Evolutionary conservation across 2,797 vertebrate genomes (phyloP).

Genomic region (Danio jaintianensis): DNA sequence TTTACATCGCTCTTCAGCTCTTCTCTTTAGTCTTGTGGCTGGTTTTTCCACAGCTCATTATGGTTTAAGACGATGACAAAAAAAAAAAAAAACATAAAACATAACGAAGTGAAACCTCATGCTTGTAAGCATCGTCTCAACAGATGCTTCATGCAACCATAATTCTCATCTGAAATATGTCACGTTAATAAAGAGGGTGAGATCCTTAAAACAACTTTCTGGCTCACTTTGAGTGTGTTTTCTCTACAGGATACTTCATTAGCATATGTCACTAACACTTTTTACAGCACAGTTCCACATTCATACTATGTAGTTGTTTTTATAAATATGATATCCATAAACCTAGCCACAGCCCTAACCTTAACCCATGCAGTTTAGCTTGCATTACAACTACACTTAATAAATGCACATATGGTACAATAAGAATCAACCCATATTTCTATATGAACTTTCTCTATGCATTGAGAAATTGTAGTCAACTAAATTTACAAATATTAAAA

Average conservation of each 20-base stretch:
- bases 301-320: too few species aligned
- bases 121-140: slow-evolving; percentile 36
- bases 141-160: slow-evolving; percentile 20
- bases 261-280: not conserved
- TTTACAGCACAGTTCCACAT: too few species aligned
- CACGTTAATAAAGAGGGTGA: slow-evolving; percentile 43
- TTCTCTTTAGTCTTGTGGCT: slow-evolving; percentile 34
- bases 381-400: too few species aligned
- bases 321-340: too few species aligned
- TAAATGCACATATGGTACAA: too few species aligned
- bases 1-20: slow-evolving; percentile 51
- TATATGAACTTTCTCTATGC: too few species aligned
- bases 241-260: not conserved
- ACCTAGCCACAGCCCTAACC: too few species aligned
- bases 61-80: slow-evolving; percentile 11
- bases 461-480: too few species aligned
- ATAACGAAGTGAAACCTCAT: slow-evolving; percentile 33
- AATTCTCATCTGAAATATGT: slow-evolving; percentile 42
- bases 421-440: too few species aligned
- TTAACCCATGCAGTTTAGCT: too few species aligned
- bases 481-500: too few species aligned
- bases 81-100: slow-evolving; percentile 14
- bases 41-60: slow-evolving; percentile 32
- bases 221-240: not conserved
- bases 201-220: slow-evolving; percentile 1